A percentile compares a stretch with the other conserved stretches of the same genome.
phyloP scores from a whole-genome alignment of 2,797 vertebrate species.

The Galaxias olidus region DNA sequence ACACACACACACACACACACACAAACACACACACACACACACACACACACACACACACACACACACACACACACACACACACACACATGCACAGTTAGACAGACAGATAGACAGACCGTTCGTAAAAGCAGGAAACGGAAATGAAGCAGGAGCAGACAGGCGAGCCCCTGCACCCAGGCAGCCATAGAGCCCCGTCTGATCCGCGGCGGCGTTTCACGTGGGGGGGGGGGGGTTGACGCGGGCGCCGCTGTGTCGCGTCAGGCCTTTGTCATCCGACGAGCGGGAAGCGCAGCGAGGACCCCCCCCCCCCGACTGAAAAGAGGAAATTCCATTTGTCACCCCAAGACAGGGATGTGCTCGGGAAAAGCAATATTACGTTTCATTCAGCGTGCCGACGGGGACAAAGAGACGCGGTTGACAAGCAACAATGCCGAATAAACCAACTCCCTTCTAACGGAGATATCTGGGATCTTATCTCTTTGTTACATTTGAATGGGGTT shows the following conservation, averaged over 20 bases:
- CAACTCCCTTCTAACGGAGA: slow-evolving; percentile 54
- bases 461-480: slow-evolving; percentile 59
- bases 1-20: slow-evolving; percentile 8
- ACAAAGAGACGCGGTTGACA: slow-evolving; percentile 47
- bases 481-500: slow-evolving; percentile 64
- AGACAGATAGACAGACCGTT: neutral
- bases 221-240: slow-evolving; percentile 46
- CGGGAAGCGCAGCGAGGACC: slow-evolving; percentile 42
- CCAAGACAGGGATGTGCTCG: slow-evolving; percentile 50
- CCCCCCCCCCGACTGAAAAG: slow-evolving; percentile 1
- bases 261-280: slow-evolving; percentile 53
- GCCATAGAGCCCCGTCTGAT: slow-evolving; percentile 36
- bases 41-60: neutral
- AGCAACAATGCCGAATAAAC: slow-evolving; percentile 66
- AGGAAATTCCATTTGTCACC: slow-evolving; percentile 55
- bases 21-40: slow-evolving; percentile 4
- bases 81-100: neutral
- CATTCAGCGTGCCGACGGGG: slow-evolving; percentile 24
- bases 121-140: no score
- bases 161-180: no score
- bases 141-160: no score
- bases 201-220: slow-evolving; percentile 50
- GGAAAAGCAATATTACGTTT: slow-evolving; percentile 59
- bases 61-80: neutral
- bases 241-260: slow-evolving; percentile 54